phyloP scores from a whole-genome alignment of 2,113 vertebrate genomes.

The Oplegnathus fasciatus region DNA sequence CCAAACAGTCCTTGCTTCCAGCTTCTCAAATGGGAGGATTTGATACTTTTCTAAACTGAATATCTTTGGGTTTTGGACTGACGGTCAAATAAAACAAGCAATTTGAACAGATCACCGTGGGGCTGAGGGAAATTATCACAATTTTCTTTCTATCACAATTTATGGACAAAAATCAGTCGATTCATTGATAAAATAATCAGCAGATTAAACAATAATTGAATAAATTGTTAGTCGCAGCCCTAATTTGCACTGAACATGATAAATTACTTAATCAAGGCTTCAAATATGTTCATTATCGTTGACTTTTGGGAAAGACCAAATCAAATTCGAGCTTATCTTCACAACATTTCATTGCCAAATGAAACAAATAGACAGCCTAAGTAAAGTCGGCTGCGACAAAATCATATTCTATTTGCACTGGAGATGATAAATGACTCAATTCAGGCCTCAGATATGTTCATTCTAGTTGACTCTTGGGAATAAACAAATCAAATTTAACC shows the following conservation, averaged over 20 bases:
- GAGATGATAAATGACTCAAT: slow-evolving; percentile 12
- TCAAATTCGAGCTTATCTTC: background rate
- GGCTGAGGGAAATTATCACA: background rate
- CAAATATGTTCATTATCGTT: background rate
- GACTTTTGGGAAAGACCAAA: background rate
- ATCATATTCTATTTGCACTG: background rate
- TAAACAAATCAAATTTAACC: slow-evolving; percentile 1
- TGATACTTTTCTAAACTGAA: slow-evolving; percentile 9
- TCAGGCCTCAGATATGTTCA: background rate
- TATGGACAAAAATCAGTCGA: background rate
- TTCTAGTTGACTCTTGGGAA: background rate
- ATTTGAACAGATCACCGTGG: slow-evolving; percentile 7
- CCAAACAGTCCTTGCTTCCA: background rate
- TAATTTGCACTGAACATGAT: background rate
- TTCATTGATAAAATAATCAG: background rate
- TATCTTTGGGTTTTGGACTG: background rate
- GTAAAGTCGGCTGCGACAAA: background rate
- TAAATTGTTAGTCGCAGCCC: background rate
- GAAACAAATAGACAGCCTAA: background rate
- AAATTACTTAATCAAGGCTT: background rate
- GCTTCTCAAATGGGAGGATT: background rate
- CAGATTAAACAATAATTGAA: background rate
- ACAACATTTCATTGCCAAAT: background rate
- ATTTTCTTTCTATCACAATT: background rate
- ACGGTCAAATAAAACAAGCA: background rate